These are phyloP conservation scores for Myotis yumanensis DNA, from an alignment of 2,113 vertebrate species.

Conservation along the genomic window DNA sequence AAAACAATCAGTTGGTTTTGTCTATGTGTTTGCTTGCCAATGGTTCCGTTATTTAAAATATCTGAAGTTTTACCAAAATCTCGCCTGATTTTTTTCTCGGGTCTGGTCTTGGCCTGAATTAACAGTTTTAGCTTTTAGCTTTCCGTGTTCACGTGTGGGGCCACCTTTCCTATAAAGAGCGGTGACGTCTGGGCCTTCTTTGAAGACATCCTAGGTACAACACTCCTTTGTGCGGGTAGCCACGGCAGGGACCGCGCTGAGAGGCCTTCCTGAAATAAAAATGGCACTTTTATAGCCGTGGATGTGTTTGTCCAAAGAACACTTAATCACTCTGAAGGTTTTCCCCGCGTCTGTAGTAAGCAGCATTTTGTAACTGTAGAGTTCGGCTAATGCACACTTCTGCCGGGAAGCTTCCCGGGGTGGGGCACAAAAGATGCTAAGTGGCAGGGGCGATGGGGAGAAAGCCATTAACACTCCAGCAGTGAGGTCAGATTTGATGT, in stretches of 20 bases:
- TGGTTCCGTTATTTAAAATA: slow-evolving; percentile 38
- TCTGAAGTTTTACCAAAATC: background rate
- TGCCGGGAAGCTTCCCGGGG: slow-evolving; percentile 86
- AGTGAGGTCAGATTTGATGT: slow-evolving; percentile 88
- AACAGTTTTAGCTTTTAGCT: background rate
- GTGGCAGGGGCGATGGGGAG: slow-evolving; percentile 84
- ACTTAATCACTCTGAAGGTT: slow-evolving; percentile 83
- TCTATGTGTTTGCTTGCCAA: background rate
- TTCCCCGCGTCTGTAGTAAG: slow-evolving; percentile 70
- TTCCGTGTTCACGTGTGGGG: background rate
- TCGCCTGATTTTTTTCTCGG: background rate
- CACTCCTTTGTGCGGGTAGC: slow-evolving; percentile 28
- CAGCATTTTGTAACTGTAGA: slow-evolving; percentile 81
- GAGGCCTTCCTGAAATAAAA: slow-evolving; percentile 67
- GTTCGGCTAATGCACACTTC: slow-evolving; percentile 85
- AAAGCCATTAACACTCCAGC: slow-evolving; percentile 89
- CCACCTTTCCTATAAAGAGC: background rate
- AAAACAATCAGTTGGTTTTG: background rate
- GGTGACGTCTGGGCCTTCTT: background rate
- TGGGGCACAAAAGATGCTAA: slow-evolving; percentile 85
- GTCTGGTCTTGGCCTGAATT: background rate
- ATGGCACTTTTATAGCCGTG: slow-evolving; percentile 74
- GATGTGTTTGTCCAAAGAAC: slow-evolving; percentile 81
- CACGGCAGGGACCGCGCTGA: slow-evolving; percentile 33
- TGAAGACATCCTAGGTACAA: background rate